phyloP scores from a whole-genome alignment of 2,113 vertebrate species.

The Cryptotis parvus region DNA sequence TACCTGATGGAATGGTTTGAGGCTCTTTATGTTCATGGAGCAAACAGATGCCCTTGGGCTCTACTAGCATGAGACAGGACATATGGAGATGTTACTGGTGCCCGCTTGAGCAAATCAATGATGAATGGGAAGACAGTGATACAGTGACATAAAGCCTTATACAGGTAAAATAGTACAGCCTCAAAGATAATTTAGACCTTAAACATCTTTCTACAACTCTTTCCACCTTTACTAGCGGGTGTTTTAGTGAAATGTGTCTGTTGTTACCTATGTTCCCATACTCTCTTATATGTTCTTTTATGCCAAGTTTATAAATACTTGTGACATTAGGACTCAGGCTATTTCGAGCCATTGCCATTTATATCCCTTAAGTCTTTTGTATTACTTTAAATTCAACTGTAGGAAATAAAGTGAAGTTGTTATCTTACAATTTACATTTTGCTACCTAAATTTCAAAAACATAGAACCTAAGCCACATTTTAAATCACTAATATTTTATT shows the following conservation, averaged over 20 bases:
- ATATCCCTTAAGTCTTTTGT: not conserved
- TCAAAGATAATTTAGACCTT: conserved; percentile 16
- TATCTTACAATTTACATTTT: conserved; percentile 34
- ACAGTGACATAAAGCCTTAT: not conserved
- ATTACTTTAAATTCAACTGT: conserved; percentile 53
- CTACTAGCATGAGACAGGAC: too few species aligned
- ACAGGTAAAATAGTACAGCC: not conserved
- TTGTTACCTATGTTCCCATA: not conserved
- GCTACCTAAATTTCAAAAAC: conserved; percentile 45
- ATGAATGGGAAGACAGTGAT: too few species aligned
- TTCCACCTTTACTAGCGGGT: not conserved
- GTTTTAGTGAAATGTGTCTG: conserved; percentile 22
- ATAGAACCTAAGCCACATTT: not conserved
- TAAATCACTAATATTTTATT: conserved; percentile 11
- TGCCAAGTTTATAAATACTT: conserved; percentile 30
- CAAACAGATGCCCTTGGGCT: too few species aligned
- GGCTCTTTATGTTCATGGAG: too few species aligned
- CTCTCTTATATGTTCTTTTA: not conserved
- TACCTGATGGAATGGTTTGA: too few species aligned
- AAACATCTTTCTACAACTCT: not conserved
- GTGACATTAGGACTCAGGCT: conserved; percentile 13
- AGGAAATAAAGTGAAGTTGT: not conserved
- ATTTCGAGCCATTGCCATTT: not conserved
- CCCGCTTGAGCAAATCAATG: too few species aligned
- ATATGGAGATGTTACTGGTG: too few species aligned